Base-by-base conservation (phyloP, 2,797 vertebrate species). In the Vipera latastei region DNA sequence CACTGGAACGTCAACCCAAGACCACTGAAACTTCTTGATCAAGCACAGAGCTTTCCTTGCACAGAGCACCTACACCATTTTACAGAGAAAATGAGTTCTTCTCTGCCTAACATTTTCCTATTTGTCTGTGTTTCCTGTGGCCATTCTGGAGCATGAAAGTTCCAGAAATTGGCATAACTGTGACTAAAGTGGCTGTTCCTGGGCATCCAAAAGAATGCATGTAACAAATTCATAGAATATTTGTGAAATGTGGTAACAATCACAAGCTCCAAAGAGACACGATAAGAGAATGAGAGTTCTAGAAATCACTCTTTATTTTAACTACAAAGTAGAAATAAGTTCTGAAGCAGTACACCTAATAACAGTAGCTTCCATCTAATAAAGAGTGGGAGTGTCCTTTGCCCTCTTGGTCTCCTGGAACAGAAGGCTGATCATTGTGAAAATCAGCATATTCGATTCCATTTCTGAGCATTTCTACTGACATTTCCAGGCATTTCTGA, bases 1-100 rank as follows among this genome's bases (percentile, higher is more conserved):
- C 86, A 60, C 89, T 93, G 93, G 94, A 86, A 96, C 9, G 18
- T 90, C 57, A 89, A 78, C 55, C 6, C 26, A 92, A 90, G 28
- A 6, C 26, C 6, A 26, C 7, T 22, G 26, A 11, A 32, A 44
- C 3, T 3, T 56, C 78, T 26, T 56, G 32, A 48, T 18, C 26
- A 28, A 63, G 38, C 38, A 38, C 38, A 38, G 3, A 65, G 85
- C 16, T 88, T 16, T 9, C 56, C 86, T 48, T 32, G 56, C 38
- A 73, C 6, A 83, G 2, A 5, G 53, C 25, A 28, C 9, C 32
- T 0, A 55, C 3, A 4, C 59, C 8, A 13, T 9, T 55, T 53
- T 32, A 26, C 4, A 86, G 11, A 63, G 2, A n/a, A 22, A 51
- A 44, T 0, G 20, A 2, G 5, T 55, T 61, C 26, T 8, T 18